Percentiles rank a stretch among this genome's conserved stretches.
phyloP scores from a whole-genome alignment of 1,140 invertebrate species.

The Drosophila truncata region DNA sequence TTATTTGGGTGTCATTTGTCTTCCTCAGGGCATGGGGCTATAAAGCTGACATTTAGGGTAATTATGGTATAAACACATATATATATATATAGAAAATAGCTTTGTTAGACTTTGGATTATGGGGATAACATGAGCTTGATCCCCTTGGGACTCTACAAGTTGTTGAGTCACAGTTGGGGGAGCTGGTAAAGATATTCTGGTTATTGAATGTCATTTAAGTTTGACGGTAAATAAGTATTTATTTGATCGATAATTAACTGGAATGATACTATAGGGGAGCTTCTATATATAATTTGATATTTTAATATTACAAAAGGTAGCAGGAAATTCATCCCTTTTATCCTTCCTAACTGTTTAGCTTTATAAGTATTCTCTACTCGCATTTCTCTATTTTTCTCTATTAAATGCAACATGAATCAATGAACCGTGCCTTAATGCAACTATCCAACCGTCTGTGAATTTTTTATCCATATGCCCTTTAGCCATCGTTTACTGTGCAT shows the following conservation, averaged over 20 bases:
- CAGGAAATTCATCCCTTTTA: not conserved
- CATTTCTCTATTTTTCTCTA: no score
- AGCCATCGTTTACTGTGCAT: conserved; percentile 31
- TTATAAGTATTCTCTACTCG: not conserved
- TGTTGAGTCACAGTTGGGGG: not conserved
- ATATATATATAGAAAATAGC: conserved; percentile 16
- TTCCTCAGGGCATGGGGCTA: conserved; percentile 19
- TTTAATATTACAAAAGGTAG: no score
- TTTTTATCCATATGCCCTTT: conserved; percentile 5
- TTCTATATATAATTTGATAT: not conserved
- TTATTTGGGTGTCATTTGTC: conserved; percentile 41
- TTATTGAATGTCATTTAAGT: not conserved
- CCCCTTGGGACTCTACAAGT: conserved; percentile 5
- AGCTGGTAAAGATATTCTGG: not conserved
- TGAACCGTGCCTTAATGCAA: not conserved
- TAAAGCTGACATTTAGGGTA: conserved; percentile 23
- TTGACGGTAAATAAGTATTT: not conserved
- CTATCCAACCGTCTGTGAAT: conserved; percentile 4
- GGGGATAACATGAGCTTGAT: conserved; percentile 22
- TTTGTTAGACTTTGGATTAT: conserved; percentile 29
- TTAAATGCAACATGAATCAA: not conserved
- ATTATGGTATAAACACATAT: conserved; percentile 13
- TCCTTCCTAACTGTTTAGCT: not conserved
- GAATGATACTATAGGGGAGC: not conserved
- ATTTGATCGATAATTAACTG: not conserved